phyloP scores from a whole-genome alignment of 1,140 invertebrate genomes.

The Octopus sinensis region DNA sequence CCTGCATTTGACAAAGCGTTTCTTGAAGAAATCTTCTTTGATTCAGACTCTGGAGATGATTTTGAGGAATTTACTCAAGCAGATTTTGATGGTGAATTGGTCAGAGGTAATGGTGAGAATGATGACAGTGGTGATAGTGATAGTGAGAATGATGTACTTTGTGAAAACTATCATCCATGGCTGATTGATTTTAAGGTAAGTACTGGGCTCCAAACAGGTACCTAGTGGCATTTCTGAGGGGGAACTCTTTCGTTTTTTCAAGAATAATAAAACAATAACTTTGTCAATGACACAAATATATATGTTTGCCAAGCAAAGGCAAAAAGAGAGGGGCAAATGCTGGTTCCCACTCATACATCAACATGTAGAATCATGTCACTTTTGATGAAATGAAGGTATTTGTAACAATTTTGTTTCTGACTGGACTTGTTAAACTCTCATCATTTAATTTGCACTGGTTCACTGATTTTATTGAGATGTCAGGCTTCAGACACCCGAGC shows the following conservation, averaged over 20 bases:
- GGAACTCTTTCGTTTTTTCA: not conserved
- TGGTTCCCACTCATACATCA: not conserved
- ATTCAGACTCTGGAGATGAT: not conserved
- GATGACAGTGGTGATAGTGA: not conserved
- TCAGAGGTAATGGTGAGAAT: not conserved
- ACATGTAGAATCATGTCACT: not conserved
- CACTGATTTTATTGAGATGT: not conserved
- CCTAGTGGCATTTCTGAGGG: not conserved
- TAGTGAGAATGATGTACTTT: not conserved
- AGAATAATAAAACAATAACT: not conserved
- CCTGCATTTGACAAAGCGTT: not conserved
- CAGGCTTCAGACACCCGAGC: not conserved
- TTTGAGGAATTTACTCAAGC: not conserved
- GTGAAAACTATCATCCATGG: not conserved
- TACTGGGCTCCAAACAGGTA: not conserved
- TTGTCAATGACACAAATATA: not conserved
- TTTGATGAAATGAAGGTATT: not conserved
- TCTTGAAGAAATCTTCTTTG: conserved; percentile 3
- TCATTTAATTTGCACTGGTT: not conserved
- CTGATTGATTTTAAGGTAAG: not conserved
- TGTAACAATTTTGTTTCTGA: not conserved
- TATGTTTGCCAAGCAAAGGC: not conserved
- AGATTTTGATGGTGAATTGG: not conserved
- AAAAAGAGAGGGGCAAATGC: not conserved
- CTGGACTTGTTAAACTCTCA: too few relatives aligned